These are phyloP conservation scores for Sardina pilchardus DNA, from an alignment of 2,113 vertebrate genomes.

Conservation along the genomic window DNA sequence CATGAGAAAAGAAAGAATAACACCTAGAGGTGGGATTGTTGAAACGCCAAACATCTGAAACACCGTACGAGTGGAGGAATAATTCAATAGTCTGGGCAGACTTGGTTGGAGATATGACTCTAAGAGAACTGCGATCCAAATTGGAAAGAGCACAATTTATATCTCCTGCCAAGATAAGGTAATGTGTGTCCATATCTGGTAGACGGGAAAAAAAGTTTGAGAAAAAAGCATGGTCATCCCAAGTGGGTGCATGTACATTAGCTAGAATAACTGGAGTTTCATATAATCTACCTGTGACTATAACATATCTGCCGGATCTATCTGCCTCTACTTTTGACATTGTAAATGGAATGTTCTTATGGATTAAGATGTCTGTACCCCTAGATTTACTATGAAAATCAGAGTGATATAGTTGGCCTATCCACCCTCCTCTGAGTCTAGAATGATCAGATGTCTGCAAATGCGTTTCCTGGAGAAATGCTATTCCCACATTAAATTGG, in stretches of 20 bases:
- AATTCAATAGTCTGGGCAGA: slow-evolving; percentile 6
- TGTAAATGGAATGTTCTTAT: slow-evolving; percentile 28
- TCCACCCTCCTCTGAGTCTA: neutral
- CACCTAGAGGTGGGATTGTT: slow-evolving; percentile 13
- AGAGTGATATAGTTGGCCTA: neutral
- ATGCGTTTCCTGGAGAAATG: slow-evolving; percentile 14
- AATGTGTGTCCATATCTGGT: slow-evolving; percentile 30
- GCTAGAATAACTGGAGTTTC: slow-evolving; percentile 21
- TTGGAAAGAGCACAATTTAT: no score
- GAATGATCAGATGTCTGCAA: no score
- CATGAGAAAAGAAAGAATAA: slow-evolving; percentile 27
- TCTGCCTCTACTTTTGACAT: slow-evolving; percentile 33
- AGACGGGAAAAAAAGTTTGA: slow-evolving; percentile 14
- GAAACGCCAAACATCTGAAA: slow-evolving; percentile 24
- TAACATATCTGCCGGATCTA: slow-evolving; percentile 8
- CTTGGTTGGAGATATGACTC: neutral
- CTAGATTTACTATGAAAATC: slow-evolving; percentile 8
- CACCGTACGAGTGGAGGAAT: slow-evolving; percentile 23
- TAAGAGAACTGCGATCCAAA: neutral
- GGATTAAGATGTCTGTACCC: neutral
- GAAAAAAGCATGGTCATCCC: no score
- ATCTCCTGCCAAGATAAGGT: no score
- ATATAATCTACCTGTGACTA: slow-evolving; percentile 29
- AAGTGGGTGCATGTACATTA: slow-evolving; percentile 20
- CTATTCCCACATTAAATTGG: neutral